These are phyloP conservation scores for Diplolepis rosae DNA, from an alignment of 2,888 invertebrate genomes.

Conservation along the genomic window DNA sequence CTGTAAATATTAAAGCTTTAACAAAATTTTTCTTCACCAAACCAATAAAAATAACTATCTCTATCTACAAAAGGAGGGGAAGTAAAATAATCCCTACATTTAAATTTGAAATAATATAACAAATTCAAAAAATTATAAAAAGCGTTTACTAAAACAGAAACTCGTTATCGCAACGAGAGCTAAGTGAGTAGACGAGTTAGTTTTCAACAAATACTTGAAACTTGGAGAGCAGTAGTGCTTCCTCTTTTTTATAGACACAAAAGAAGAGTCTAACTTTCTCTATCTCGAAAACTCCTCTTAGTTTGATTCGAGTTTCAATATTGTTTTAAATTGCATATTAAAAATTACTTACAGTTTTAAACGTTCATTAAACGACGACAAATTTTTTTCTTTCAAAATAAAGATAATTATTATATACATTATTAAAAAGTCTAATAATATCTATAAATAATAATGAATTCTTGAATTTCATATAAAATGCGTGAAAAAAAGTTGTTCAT, in stretches of 20 bases:
- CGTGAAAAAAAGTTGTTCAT: no score
- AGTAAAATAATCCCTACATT: background rate
- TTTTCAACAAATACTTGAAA: constrained; percentile 30
- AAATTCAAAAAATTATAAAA: background rate
- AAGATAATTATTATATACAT: no score
- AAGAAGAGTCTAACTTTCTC: constrained; percentile 28
- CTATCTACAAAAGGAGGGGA: background rate
- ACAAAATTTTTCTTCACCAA: no score
- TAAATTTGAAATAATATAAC: constrained; percentile 14
- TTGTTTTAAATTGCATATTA: background rate
- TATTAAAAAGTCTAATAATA: no score
- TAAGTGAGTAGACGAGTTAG: constrained; percentile 21
- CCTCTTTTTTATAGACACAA: constrained; percentile 12
- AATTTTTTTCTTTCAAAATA: no score
- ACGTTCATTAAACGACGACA: no score
- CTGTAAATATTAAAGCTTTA: no score
- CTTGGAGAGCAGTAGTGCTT: constrained; percentile 23
- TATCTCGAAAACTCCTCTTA: constrained; percentile 16
- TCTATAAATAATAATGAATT: no score
- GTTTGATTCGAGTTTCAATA: background rate
- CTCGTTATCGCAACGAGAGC: constrained; percentile 26
- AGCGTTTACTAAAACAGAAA: constrained; percentile 28
- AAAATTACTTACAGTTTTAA: no score
- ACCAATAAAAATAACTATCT: background rate
- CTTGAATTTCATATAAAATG: no score